Evolutionary conservation across 2,113 vertebrate genomes (phyloP), one percentile per base, ranked within the genome.

Genomic region (Prionailurus viverrinus): DNA sequence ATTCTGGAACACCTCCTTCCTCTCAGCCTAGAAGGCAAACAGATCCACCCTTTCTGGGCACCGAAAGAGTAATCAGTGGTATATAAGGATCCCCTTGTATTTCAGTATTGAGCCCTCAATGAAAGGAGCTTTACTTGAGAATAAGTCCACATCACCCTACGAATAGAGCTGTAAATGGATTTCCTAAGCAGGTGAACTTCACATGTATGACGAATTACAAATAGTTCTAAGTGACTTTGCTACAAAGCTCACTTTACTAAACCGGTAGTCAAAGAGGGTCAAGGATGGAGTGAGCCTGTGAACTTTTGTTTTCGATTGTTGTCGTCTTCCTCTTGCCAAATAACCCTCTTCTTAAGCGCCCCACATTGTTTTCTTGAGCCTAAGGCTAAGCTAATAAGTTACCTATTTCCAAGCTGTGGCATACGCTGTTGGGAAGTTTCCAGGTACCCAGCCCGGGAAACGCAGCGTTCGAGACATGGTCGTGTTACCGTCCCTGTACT

Each of bases 1-100:
- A 94, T 97, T 97, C 87, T 94, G 84, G n/a, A 95, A 80, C 45
- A 92, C 74, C 63, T 88, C 90, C 36, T 96, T 94, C 82, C 55
- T 69, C 90, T 87, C 78, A 84, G 63, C 82, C 27, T 79, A 58
- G 55, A 74, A 95, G 81, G 58, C 87, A 91, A 87, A 95, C 53
- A 66, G 69, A 80, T 68, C 61, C 69, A 95, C 81, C 81, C 81
- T 93, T 53, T 85, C 71, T 65, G 61, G 55, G 48, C 82, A 78
- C 89, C 76, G 19, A 45, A 74, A 91, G 71, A 29, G 11, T 74
- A 48, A 58, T 78, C 55, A 31, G 10, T 23, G 58, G 29, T 29
- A 11, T 73, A 19, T 69, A 73, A 74, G 68, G 14, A 74, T 51
- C 14, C 29, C 83, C 63, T 71, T 74, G 16, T 58, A 41, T 94